Evolutionary conservation across 2,888 invertebrate species (phyloP).

Genomic region (Drosophila cracens): DNA sequence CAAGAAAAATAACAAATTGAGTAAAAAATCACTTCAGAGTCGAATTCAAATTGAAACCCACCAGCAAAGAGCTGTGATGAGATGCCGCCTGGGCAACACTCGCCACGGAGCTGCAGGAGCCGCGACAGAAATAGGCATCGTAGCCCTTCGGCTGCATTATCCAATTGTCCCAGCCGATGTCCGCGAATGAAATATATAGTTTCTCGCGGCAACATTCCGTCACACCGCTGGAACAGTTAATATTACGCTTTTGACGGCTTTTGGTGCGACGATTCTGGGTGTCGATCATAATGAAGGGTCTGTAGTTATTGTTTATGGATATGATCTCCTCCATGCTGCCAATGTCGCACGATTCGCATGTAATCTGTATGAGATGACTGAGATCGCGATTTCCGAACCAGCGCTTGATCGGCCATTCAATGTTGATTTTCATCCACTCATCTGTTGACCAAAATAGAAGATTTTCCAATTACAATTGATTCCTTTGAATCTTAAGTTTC

Average conservation of each 20-base stretch:
- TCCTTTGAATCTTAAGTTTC: too few species aligned
- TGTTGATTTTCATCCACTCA: constrained; percentile 93
- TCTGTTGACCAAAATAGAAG: constrained; percentile 85
- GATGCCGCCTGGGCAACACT: constrained; percentile 88
- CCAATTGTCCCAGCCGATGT: constrained; percentile 96
- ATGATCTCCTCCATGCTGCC: constrained; percentile 88
- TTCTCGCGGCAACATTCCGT: constrained; percentile 94
- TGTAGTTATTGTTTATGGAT: constrained; percentile 89
- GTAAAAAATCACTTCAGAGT: not conserved
- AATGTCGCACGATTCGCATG: constrained; percentile 91
- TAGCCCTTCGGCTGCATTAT: constrained; percentile 93
- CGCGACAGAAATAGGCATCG: constrained; percentile 94
- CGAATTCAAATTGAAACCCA: constrained; percentile 84
- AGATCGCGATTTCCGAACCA: constrained; percentile 90
- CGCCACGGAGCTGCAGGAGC: constrained; percentile 91
- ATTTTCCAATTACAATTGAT: not conserved
- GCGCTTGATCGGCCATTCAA: constrained; percentile 90
- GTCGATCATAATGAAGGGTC: constrained; percentile 92
- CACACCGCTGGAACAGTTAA: constrained; percentile 89
- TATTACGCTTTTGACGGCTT: constrained; percentile 86
- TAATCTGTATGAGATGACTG: constrained; percentile 90
- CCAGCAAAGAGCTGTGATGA: constrained; percentile 91
- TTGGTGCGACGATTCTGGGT: constrained; percentile 89
- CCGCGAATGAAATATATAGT: constrained; percentile 92
- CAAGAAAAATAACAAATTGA: constrained; percentile 21